Conservation (phyloP, 2,113 vertebrate genomes). For the Cichladusa arquata region DNA sequence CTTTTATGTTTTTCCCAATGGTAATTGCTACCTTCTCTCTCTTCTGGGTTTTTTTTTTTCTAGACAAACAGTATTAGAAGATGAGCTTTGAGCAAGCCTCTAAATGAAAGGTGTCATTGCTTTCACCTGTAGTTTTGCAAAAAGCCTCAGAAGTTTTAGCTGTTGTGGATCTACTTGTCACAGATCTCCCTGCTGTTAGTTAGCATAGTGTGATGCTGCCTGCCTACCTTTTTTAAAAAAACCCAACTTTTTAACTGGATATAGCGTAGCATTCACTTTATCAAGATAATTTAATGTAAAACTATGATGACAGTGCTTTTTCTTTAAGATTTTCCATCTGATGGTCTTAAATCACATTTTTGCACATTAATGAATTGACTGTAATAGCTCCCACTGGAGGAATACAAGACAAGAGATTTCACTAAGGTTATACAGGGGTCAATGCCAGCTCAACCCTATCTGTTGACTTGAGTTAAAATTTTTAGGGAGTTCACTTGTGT, state of each 20-base stretch:
- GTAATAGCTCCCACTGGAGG: background rate
- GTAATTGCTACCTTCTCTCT: conserved; percentile 60
- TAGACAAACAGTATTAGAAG: conserved; percentile 23
- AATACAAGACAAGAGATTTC: background rate
- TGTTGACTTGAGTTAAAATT: background rate
- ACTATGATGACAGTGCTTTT: background rate
- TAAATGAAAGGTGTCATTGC: conserved; percentile 42
- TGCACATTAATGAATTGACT: background rate
- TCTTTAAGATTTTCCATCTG: background rate
- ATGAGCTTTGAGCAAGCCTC: conserved; percentile 37
- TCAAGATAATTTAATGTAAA: background rate
- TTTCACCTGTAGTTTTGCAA: conserved; percentile 44
- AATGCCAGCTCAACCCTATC: background rate
- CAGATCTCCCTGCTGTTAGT: background rate
- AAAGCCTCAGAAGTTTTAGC: conserved; percentile 21
- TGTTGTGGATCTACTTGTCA: background rate
- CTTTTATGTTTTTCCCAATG: conserved; percentile 50
- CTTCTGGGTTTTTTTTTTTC: background rate
- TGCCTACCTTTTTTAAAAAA: background rate
- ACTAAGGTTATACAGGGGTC: background rate
- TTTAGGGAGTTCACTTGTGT: background rate
- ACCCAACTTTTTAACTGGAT: background rate
- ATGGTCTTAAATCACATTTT: background rate
- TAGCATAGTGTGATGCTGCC: background rate
- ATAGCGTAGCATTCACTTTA: background rate